Evolutionary conservation across 2,113 vertebrate species (phyloP).

Genomic region (Alouatta palliata): DNA sequence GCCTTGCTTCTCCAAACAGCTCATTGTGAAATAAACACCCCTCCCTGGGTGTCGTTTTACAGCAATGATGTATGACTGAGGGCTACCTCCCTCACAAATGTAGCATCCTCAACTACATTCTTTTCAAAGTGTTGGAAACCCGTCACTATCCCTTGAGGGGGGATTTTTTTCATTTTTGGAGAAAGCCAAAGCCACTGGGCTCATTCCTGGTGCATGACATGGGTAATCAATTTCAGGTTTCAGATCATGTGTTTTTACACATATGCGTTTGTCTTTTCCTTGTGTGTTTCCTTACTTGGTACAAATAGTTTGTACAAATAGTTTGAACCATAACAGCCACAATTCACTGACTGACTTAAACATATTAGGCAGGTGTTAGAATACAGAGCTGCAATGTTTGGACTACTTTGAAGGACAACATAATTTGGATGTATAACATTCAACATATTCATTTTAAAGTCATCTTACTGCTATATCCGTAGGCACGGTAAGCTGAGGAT

Average conservation of each 20-base stretch:
- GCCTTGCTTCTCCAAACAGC: background rate
- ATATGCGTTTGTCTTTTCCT: background rate
- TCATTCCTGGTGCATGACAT: background rate
- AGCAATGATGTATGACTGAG: background rate
- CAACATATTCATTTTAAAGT: background rate
- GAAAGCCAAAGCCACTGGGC: background rate
- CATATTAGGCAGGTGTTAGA: background rate
- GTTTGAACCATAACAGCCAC: background rate
- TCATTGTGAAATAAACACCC: background rate
- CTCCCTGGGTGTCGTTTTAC: background rate
- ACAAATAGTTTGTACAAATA: background rate
- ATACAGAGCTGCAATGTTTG: background rate
- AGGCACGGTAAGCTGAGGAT: background rate
- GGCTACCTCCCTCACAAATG: background rate
- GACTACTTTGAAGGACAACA: background rate
- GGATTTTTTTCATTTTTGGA: background rate
- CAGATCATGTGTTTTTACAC: background rate
- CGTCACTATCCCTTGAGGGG: background rate
- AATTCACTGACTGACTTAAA: background rate
- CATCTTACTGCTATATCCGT: background rate
- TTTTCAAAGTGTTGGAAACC: background rate
- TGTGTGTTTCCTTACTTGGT: background rate
- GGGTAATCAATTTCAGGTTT: background rate
- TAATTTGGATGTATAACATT: background rate
- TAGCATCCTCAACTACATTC: background rate